Evolutionary conservation across 1,140 invertebrate species (phyloP), one percentile per base, ranked within the genome.

Genomic region (Drosophila parabipectinata): DNA sequence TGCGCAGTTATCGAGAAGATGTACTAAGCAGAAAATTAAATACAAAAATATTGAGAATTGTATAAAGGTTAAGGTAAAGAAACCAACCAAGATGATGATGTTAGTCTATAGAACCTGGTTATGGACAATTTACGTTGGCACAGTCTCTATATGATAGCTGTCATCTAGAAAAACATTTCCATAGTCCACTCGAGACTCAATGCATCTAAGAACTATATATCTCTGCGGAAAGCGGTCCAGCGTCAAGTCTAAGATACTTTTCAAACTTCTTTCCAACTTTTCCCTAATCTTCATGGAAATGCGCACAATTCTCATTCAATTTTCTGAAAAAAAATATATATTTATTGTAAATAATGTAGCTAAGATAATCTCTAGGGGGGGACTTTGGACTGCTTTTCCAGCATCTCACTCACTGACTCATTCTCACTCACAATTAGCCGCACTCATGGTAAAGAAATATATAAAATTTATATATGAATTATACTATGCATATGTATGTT

Each of bases 341-440:
- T 80, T 73, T 47, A 63, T 74, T 85, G 81, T 85, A 87, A 87
- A 87, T 85, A 87, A 68, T 68, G 53, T 84, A 82, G 51, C 58
- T 44, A 67, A 67, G 55, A 47, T 45, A 48, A 62, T 37, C 10
- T 37, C 10, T 37, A 18, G 12, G 48, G 32, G n/a, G 48, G 21
- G 50, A 50, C 50, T 57, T 30, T 51, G 58, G 68, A 30, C 59
- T 55, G 77, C 67, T 76, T 53, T 34, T 51, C 14, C 50, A 28
- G 24, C 39, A n/a, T 61, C 57, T 21, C 54, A 32, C 28, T 39
- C 72, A 47, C 57, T 24, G 47, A 39, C 21, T 32, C 72, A 45
- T 44, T 24, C 34, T 30, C 10, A 30, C 52, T 60, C 18, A 39
- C 55, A 78, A 55, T 71, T 85, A 85, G 59, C 60, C 51, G 77